Evolutionary conservation across 2,797 vertebrate genomes (phyloP).

Genomic region (Pseudomugil gertrudae): DNA sequence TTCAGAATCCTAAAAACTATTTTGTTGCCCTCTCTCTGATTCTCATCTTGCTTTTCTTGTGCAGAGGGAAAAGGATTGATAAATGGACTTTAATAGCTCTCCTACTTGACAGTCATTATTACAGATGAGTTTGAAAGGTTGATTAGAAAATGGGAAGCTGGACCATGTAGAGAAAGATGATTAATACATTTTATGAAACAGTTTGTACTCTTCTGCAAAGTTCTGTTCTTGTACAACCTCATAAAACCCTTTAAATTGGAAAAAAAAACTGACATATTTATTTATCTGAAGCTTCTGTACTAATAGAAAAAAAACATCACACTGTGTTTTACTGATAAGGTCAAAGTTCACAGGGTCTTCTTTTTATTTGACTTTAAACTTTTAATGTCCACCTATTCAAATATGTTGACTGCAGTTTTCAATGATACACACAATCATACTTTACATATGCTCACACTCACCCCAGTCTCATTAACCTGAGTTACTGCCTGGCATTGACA

Average conservation of each 20-base stretch:
- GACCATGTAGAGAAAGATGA: slow-evolving; percentile 48
- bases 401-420: too few relatives aligned
- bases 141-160: slow-evolving; percentile 56
- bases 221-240: slow-evolving; percentile 29
- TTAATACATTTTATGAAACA: slow-evolving; percentile 38
- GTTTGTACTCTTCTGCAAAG: slow-evolving; percentile 53
- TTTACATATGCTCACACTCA: too few relatives aligned
- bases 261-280: slow-evolving; percentile 4
- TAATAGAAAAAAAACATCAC: slow-evolving; percentile 14
- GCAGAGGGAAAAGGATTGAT: slow-evolving; percentile 29
- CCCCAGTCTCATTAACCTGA: not conserved
- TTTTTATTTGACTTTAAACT: too few relatives aligned
- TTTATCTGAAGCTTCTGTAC: slow-evolving; percentile 23
- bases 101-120: slow-evolving; percentile 64
- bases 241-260: slow-evolving; percentile 21
- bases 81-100: slow-evolving; percentile 70
- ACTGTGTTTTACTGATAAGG: slow-evolving; percentile 1
- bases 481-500: slow-evolving; percentile 2
- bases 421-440: too few relatives aligned
- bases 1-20: slow-evolving; percentile 3
- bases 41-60: slow-evolving; percentile 13
- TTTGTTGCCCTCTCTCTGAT: slow-evolving; percentile 29
- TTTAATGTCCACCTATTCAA: too few relatives aligned
- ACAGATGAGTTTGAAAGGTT: slow-evolving; percentile 54
- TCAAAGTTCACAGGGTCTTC: too few relatives aligned